Evolutionary conservation across 1,140 invertebrate species (phyloP).

Genomic region (Trichogramma pretiosum): DNA sequence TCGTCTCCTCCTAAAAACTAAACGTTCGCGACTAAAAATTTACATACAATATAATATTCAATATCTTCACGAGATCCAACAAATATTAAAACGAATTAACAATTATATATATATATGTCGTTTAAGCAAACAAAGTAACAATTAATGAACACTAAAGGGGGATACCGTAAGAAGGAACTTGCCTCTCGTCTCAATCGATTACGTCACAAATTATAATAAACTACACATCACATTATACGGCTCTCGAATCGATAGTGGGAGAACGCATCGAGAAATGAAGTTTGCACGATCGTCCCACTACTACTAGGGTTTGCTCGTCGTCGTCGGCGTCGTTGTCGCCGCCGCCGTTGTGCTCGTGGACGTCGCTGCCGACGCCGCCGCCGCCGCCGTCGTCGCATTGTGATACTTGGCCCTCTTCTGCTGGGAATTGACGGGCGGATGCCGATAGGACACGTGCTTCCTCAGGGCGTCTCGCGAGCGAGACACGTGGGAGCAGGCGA

Average conservation of each 20-base stretch:
- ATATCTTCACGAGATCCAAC: constrained; percentile 11
- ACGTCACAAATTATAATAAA: too few relatives aligned
- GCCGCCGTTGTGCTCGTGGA: too few relatives aligned
- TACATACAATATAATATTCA: not conserved
- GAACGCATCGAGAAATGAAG: constrained; percentile 4
- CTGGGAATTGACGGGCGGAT: constrained; percentile 52
- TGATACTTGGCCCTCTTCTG: constrained; percentile 41
- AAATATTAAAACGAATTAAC: constrained; percentile 27
- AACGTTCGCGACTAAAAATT: constrained; percentile 12
- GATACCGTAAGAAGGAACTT: constrained; percentile 20
- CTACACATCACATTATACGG: constrained; percentile 15
- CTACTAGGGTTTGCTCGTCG: too few relatives aligned
- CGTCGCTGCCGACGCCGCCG: too few relatives aligned
- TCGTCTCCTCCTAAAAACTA: not conserved
- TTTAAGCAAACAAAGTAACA: constrained; percentile 20
- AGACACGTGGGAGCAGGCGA: constrained; percentile 75
- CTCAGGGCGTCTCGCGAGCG: constrained; percentile 74
- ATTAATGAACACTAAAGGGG: constrained; percentile 20
- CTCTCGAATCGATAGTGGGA: constrained; percentile 1
- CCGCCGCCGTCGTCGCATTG: too few relatives aligned
- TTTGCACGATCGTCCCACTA: constrained; percentile 8
- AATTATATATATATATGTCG: constrained; percentile 23
- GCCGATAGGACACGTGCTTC: constrained; percentile 80
- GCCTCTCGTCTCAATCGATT: constrained; percentile 15
- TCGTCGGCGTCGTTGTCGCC: too few relatives aligned